Evolutionary conservation across 2,888 invertebrate species (phyloP).

Genomic region (Cephalotes varians): DNA sequence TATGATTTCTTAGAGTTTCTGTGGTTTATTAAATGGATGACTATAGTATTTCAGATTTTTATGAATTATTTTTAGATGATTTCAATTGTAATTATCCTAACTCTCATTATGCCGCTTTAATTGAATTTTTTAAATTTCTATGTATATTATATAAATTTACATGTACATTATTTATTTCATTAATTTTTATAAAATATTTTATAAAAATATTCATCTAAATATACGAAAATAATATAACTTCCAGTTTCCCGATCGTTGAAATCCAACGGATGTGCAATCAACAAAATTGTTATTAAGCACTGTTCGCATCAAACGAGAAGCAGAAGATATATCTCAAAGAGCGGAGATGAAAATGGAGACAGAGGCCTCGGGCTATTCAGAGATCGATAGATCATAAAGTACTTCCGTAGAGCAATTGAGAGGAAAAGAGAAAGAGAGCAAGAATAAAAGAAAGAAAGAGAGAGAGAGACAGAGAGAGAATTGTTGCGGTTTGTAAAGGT

Average conservation of each 20-base stretch:
- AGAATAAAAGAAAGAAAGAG: background rate
- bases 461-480: background rate
- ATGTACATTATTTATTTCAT: background rate
- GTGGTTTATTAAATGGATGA: background rate
- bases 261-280: background rate
- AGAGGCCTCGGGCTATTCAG: background rate
- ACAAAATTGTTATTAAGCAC: background rate
- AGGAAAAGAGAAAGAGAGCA: background rate
- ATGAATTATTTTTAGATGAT: background rate
- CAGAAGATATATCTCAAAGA: background rate
- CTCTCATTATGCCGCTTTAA: background rate
- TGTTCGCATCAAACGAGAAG: background rate
- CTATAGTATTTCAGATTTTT: background rate
- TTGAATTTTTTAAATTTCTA: background rate
- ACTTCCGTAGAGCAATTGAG: background rate
- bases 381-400: slow-evolving; percentile 29
- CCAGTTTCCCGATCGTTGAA: background rate
- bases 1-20: background rate
- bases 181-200: background rate
- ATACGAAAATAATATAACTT: background rate
- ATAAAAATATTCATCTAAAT: background rate
- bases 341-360: slow-evolving; percentile 26
- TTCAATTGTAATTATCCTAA: background rate
- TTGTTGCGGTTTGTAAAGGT: background rate
- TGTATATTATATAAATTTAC: background rate